Evolutionary conservation across 2,888 invertebrate species (phyloP).

Genomic region (Slavum lentiscoides): DNA sequence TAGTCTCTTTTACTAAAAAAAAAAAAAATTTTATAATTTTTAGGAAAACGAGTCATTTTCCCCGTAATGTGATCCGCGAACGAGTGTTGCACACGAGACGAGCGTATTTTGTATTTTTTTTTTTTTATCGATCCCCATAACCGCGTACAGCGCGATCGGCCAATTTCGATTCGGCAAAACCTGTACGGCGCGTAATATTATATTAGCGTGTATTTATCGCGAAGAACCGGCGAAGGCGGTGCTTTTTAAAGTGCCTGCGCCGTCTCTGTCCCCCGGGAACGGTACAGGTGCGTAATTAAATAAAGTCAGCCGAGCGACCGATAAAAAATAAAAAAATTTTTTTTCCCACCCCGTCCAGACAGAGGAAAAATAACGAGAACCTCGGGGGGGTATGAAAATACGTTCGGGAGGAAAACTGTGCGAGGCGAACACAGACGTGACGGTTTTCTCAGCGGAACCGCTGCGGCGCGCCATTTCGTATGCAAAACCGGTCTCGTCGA

Average conservation of each 20-base stretch:
- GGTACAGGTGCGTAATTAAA: constrained; percentile 31
- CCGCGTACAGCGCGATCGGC: neutral
- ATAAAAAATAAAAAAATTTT: neutral
- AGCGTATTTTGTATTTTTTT: too few relatives aligned
- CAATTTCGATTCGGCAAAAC: neutral
- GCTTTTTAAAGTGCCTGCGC: too few relatives aligned
- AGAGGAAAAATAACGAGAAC: constrained; percentile 6
- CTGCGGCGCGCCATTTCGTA: constrained; percentile 32
- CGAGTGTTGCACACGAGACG: too few relatives aligned
- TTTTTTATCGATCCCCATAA: too few relatives aligned
- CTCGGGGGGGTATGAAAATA: constrained; percentile 41
- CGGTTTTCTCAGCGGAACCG: constrained; percentile 41
- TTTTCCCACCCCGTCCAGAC: neutral
- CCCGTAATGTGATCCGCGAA: too few relatives aligned
- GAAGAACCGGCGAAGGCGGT: too few relatives aligned
- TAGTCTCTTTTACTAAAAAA: too few relatives aligned
- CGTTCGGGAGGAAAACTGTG: constrained; percentile 7
- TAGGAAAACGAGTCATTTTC: too few relatives aligned
- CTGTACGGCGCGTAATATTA: too few relatives aligned
- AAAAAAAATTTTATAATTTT: too few relatives aligned
- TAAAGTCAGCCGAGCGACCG: neutral
- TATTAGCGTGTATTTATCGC: too few relatives aligned
- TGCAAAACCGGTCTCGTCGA: constrained; percentile 50
- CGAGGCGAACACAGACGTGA: constrained; percentile 48
- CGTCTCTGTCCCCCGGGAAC: neutral